These are phyloP conservation scores for Betta splendens DNA, from an alignment of 2,797 vertebrate genomes.

Conservation along the genomic window DNA sequence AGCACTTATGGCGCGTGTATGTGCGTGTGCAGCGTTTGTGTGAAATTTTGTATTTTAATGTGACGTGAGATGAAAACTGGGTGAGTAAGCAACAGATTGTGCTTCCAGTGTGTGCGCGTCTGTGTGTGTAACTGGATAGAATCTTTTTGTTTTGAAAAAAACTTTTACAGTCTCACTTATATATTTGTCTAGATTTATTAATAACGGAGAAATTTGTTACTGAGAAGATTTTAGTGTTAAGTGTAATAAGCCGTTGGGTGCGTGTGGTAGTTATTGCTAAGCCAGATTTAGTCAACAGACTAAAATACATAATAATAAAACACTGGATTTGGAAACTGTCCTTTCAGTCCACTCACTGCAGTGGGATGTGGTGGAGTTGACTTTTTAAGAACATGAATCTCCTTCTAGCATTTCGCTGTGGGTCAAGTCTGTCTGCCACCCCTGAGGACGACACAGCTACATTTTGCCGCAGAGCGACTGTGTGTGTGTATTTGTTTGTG, in stretches of 20 bases:
- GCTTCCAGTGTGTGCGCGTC: slow-evolving; percentile 16
- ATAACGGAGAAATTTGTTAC: no score
- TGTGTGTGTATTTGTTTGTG: slow-evolving; percentile 18
- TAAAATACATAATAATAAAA: no score
- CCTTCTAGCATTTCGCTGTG: slow-evolving; percentile 1
- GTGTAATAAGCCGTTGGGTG: no score
- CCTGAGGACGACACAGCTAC: slow-evolving; percentile 5
- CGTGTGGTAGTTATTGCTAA: no score
- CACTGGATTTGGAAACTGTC: no score
- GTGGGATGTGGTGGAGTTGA: neutral
- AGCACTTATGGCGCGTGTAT: slow-evolving; percentile 24
- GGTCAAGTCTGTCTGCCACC: slow-evolving; percentile 11
- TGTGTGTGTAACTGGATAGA: no score
- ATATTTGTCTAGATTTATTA: no score
- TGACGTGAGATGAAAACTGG: slow-evolving; percentile 42
- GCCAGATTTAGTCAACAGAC: no score
- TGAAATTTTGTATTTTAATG: slow-evolving; percentile 5
- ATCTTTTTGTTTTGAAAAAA: neutral
- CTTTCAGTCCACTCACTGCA: no score
- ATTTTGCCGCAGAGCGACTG: slow-evolving; percentile 15
- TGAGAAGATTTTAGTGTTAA: no score
- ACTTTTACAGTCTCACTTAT: no score
- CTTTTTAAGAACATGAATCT: slow-evolving; percentile 23
- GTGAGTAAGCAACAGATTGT: slow-evolving; percentile 55
- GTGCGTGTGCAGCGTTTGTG: slow-evolving; percentile 12